Evolutionary conservation across 2,113 vertebrate species (phyloP).

Genomic region (Pluvianellus socialis): DNA sequence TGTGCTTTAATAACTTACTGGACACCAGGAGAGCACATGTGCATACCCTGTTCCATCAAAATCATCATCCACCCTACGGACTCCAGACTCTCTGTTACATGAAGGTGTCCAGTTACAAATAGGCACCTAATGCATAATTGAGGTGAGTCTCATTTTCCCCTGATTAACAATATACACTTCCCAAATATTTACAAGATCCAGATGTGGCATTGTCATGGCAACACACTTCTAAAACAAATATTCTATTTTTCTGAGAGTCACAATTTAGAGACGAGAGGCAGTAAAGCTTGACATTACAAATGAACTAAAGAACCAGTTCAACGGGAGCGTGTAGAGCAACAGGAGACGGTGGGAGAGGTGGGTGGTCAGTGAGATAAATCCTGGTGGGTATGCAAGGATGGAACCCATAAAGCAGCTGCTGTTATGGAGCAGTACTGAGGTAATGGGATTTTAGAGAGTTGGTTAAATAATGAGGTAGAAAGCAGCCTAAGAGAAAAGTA

Average conservation of each 20-base stretch:
- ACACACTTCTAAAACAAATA: not conserved
- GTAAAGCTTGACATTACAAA: not conserved
- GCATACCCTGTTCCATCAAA: not conserved
- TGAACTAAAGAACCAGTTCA: not conserved
- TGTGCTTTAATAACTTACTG: not conserved
- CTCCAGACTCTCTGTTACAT: not conserved
- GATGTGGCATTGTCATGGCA: not conserved
- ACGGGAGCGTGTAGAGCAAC: fast-evolving
- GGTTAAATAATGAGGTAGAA: not conserved
- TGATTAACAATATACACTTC: not conserved
- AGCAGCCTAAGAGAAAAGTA: not conserved
- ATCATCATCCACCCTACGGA: not conserved
- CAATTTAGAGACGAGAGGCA: not conserved
- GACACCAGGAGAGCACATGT: not conserved
- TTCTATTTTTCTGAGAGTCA: not conserved
- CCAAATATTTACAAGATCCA: not conserved
- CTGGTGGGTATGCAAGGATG: not conserved
- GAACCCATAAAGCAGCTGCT: not conserved
- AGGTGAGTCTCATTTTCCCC: not conserved
- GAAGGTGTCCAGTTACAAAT: not conserved
- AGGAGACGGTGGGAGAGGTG: not conserved
- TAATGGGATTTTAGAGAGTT: not conserved
- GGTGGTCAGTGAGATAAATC: not conserved
- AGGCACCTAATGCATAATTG: not conserved
- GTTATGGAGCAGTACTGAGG: not conserved